Base-by-base conservation (phyloP, 64 coral and sea anemone genomes). In the Dendronephthya gigantea region DNA sequence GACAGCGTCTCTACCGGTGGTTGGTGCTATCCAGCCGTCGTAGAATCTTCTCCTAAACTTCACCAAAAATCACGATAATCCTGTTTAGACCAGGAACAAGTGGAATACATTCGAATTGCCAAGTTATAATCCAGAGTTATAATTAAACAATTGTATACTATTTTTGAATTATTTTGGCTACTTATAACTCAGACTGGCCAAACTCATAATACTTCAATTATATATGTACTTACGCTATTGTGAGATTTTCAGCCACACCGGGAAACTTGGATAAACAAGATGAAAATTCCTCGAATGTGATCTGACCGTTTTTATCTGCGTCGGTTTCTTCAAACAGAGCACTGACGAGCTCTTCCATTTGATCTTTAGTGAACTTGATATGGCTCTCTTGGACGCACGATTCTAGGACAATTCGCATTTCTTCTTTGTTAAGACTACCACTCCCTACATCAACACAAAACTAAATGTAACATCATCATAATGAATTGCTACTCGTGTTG, bases 281-380 rank as follows among this genome's bases (percentile, higher is more conserved):
- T 33, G 72, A 34, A 79, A 79, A 79, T 79, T 79, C 72, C 36
- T 79, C 72, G 36, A 79, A 79, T 8, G 72, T 79, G 17, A 79
- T 79, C 27, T 79, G 15, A 10, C 37, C 72, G 36, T 79, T 79
- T 36, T 79, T 29, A 79, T 79, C 72, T 36, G 36, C 72, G 36
- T 79, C 72, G 9, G 72, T 33, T 79, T 79, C 72, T 36, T 79
- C 32, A 79, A 79, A 34, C 14, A 79, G 36, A 34, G 36, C 32
- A 37, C 36, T 1, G 17, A 79, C 72, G 22, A 79, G 72, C 3
- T 79, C 72, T 36, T 79, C 32, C 72, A 79, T 36, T 79, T 79
- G 72, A 36, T 79, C 72, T 34, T 36, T 1, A 36, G 32, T 79
- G 17, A 79, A 79, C 17, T 33, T 79, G 32, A 79, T 79, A 35